Conservation (phyloP, 2,888 invertebrate genomes). For the Tillus elongatus region DNA sequence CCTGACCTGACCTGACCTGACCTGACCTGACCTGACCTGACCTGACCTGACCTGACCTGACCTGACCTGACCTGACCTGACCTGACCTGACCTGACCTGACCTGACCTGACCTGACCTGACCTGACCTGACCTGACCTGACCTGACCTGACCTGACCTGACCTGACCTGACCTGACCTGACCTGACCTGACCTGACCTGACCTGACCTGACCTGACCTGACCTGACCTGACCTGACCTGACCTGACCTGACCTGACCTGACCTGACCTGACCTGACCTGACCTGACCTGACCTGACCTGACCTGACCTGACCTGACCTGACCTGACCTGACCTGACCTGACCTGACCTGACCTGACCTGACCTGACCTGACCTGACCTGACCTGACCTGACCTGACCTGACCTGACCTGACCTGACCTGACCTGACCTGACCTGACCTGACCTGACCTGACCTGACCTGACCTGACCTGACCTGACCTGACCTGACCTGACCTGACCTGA, state of each 20-base stretch:
- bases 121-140: slow-evolving; percentile 4
- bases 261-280: slow-evolving; percentile 4
- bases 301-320: slow-evolving; percentile 4
- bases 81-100: slow-evolving; percentile 4
- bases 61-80: slow-evolving; percentile 4
- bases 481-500: slow-evolving; percentile 4
- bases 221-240: slow-evolving; percentile 4
- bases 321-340: slow-evolving; percentile 4
- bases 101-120: slow-evolving; percentile 4
- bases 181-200: slow-evolving; percentile 4
- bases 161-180: slow-evolving; percentile 4
- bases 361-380: slow-evolving; percentile 4
- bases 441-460: slow-evolving; percentile 4
- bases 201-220: slow-evolving; percentile 4
- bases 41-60: slow-evolving; percentile 4
- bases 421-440: slow-evolving; percentile 4
- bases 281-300: slow-evolving; percentile 4
- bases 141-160: slow-evolving; percentile 4
- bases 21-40: slow-evolving; percentile 4
- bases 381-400: slow-evolving; percentile 4
- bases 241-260: slow-evolving; percentile 4
- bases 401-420: slow-evolving; percentile 4
- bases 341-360: slow-evolving; percentile 4
- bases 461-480: slow-evolving; percentile 4
- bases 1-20: slow-evolving; percentile 4